Evolutionary conservation across 2,797 vertebrate genomes (phyloP), one percentile per base, ranked within the genome.

Genomic region (Urocyon cinereoargenteus): DNA sequence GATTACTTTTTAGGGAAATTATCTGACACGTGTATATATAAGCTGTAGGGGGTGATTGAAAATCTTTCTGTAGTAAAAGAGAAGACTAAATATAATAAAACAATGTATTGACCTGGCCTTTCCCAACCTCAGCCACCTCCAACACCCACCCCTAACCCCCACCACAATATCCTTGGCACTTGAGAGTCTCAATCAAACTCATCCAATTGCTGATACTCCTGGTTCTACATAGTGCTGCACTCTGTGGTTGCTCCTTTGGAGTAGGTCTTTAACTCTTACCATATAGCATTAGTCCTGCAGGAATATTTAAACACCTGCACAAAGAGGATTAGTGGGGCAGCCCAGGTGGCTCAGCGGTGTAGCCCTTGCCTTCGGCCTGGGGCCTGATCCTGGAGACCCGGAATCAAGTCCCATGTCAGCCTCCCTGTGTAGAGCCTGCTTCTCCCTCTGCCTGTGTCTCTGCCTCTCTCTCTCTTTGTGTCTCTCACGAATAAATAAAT

Each of bases 1-100:
- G 90, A 97, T 90, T 66, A 78, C 59, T 64, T 90, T 95, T 93
- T 86, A 78, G 88, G 86, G 77, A 62, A 92, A 90, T 85, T 89
- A 88, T 68, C 62, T 91, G 51, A 90, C 84, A 78, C 86, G 28
- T 72, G n/a, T 13, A 6, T 45, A 15, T 24, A 84, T 45, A 92
- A 62, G 34, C 24, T 72, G 55, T 81, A 61, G 28, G 19, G 62
- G 21, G 66, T 75, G 18, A 91, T 4, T 19, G 40, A 72, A 81
- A 87, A 88, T 87, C 75, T 78, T 79, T 55, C 34, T 49, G 12
- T 34, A 75, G 26, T 24, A 85, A 94, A 92, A 79, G 22, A 92
- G 79, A 85, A 84, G 49, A 79, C 3, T 45, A 73, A 59, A 94
- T 93, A 91, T 59, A 53, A 59, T 64, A 49, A 81, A 57, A 84